These are phyloP conservation scores for Loxodonta africana DNA, from an alignment of 2,113 vertebrate genomes.

Conservation along the genomic window DNA sequence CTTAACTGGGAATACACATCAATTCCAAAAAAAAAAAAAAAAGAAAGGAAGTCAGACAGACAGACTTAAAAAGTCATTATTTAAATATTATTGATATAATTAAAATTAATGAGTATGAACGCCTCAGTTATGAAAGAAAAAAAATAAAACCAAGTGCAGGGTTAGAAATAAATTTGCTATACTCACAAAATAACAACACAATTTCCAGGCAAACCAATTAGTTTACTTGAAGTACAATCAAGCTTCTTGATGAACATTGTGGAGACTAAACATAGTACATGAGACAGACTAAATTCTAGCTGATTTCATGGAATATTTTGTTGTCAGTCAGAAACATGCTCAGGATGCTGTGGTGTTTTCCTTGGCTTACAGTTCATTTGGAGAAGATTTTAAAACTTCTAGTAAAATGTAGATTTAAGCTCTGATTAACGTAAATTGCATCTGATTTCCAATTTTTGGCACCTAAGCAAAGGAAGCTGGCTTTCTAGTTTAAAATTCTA, in stretches of 20 bases:
- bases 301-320: neutral
- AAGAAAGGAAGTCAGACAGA: neutral
- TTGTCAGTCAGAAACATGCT: neutral
- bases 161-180: constrained; percentile 7
- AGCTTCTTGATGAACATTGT: neutral
- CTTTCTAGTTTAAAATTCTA: constrained; percentile 36
- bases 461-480: constrained; percentile 7
- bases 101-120: neutral
- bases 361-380: neutral
- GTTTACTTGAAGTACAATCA: neutral
- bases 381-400: constrained; percentile 12
- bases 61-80: neutral
- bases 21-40: neutral
- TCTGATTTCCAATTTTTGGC: neutral
- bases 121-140: neutral
- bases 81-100: neutral
- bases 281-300: neutral
- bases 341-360: neutral
- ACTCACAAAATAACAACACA: neutral
- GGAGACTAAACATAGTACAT: constrained; percentile 12
- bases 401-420: neutral
- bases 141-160: neutral
- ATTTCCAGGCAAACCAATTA: constrained; percentile 32
- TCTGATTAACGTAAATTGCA: neutral
- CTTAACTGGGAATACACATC: neutral